Base-by-base conservation (phyloP, 2,113 vertebrate genomes). In the Gadus chalcogrammus region DNA sequence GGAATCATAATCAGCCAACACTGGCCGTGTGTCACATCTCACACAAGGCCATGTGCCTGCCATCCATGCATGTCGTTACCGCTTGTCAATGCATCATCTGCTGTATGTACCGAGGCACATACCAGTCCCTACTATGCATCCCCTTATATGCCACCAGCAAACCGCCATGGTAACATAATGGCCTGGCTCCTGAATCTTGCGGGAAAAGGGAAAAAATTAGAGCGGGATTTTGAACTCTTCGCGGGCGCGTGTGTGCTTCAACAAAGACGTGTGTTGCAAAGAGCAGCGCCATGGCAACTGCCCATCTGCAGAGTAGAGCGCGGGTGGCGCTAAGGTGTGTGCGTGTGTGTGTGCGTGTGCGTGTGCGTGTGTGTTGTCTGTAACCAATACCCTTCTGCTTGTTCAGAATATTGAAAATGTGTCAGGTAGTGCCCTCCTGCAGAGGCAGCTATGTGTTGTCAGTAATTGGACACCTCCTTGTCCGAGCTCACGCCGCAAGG, bases 251-350 rank as follows among this genome's bases (percentile, higher is more conserved):
- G 69, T 68, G 59, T 61, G 71, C 70, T 18, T 81, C 73, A 77
- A 67, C 72, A 72, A 27, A 4, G 2, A 4, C 28, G 17, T 42
- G 24, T 53, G 18, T 79, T 59, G 18, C 82, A 86, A 87, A 88
- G 76, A 86, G 82, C 78, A 85, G 79, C 80, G 79, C 86, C 87
- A 91, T 91, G 88, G 89, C 87, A 88, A 91, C 89, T 48, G 77
- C 79, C 88, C 85, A 85, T n/a, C 71, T 77, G 28, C 65, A 67
- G 82, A 70, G 75, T 81, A 79, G 60, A 82, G 81, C 74, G 78
- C 87, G 78, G 80, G 85, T 83, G 83, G 82, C 42, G 42, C 42
- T 48, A 48, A 48, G 42, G 42, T 48, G 42, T 48, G 42, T 48
- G 20, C 20, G 20, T 20, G 20, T 20, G 20, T 20, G 20, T 20